Evolutionary conservation across 1,140 invertebrate genomes (phyloP), one percentile per base, ranked within the genome.

Genomic region (Drosophila aff.): DNA sequence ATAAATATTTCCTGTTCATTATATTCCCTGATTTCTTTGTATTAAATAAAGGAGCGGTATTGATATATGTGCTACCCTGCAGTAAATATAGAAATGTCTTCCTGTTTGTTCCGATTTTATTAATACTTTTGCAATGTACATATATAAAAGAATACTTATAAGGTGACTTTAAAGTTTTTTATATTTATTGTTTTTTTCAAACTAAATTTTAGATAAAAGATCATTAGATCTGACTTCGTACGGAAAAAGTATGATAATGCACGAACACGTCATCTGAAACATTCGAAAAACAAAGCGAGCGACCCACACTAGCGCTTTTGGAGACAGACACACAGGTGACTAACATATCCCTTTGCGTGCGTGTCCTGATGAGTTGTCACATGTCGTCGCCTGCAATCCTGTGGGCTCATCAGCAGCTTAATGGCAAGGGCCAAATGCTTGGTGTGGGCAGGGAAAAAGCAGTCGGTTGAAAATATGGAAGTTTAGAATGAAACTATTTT

Each of bases 281-380:
- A 44, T 23, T 23, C 16, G 16, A 28, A 66, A 26, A 62, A 63
- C 28, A 66, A 62, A 63, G 43, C 21, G 58, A 44, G 33, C 21
- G 5, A 33, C 46, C 31, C 13, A 43, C 18, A 23, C 38, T 2
- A 53, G 21, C 8, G 44, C 2, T 33, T 21, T 33, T 7, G n/a
- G 16, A 31, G 33, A 58, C 36, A 49, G 52, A 47, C 64, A 59
- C 44, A 68, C 65, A 72, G 69, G 65, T 72, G 52, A 47, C 38
- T 38, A 72, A 69, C 69, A 47, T 33, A 46, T 76, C 81, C 83
- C 79, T 63, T 75, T 72, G 78, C 74, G 82, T 79, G 69, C 50
- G 58, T 61, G 40, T 77, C 63, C 79, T 82, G 82, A 87, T 79
- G 82, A 87, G 82, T 86, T 85, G 82, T 79, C 82, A 85, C 82